A percentile compares a stretch with the other conserved stretches of the same genome.
These are phyloP conservation scores for Gallinago nigripennis DNA, from an alignment of 2,797 vertebrate genomes.

Conservation along the genomic window DNA sequence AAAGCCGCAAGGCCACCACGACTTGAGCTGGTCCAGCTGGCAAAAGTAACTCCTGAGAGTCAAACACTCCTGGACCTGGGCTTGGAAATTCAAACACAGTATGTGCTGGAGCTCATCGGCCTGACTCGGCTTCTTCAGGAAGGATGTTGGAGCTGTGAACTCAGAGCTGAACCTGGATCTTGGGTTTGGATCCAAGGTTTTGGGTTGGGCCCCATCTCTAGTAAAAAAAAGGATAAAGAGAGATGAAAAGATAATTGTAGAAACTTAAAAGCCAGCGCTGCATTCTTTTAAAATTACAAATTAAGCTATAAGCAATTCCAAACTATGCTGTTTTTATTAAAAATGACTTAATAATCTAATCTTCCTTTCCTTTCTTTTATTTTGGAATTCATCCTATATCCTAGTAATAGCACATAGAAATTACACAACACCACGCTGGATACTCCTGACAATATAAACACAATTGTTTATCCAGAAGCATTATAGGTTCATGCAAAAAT, in stretches of 20 bases:
- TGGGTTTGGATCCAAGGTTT: conserved; percentile 44
- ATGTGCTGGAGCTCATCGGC: neutral
- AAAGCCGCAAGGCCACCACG: neutral
- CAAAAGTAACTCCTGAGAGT: neutral
- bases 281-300: conserved; percentile 74
- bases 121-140: neutral
- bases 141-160: neutral
- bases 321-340: conserved; percentile 73
- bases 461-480: conserved; percentile 81
- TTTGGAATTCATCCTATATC: conserved; percentile 68
- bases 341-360: conserved; percentile 75
- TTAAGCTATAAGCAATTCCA: conserved; percentile 72
- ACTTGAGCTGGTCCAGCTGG: accelerated
- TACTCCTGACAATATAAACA: conserved; percentile 74
- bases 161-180: conserved; percentile 33
- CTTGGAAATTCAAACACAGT: neutral
- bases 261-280: conserved; percentile 55
- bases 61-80: neutral
- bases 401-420: conserved; percentile 72
- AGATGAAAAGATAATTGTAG: conserved; percentile 68
- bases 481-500: conserved; percentile 81
- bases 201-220: conserved; percentile 34
- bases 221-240: conserved; percentile 41
- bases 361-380: conserved; percentile 68
- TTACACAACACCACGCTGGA: conserved; percentile 57